Conservation (phyloP, 2,888 invertebrate genomes). For the Drosophila lacicola region DNA sequence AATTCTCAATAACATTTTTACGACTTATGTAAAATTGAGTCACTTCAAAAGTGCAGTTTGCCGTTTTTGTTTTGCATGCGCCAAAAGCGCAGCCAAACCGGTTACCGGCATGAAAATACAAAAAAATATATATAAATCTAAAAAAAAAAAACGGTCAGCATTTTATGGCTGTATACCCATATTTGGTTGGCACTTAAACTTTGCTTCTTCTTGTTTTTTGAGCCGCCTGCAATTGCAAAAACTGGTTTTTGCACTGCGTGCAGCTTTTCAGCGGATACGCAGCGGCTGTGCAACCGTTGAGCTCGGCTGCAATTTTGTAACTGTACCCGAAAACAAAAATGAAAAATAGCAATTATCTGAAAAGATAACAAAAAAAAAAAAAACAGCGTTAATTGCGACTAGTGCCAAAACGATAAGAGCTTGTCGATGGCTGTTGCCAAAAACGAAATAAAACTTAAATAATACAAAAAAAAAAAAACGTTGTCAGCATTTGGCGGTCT, state of each 20-base stretch:
- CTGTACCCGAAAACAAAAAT: constrained; percentile 2
- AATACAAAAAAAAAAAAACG: constrained; percentile 5
- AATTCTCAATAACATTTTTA: constrained; percentile 2
- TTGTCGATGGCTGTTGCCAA: constrained; percentile 27
- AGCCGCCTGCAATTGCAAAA: constrained; percentile 21
- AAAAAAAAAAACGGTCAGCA: constrained; percentile 12
- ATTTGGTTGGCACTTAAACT: constrained; percentile 19
- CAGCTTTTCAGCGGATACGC: constrained; percentile 9
- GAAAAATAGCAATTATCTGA: constrained; percentile 24
- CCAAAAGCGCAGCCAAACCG: constrained; percentile 63
- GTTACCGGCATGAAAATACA: constrained; percentile 70
- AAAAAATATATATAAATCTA: neutral
- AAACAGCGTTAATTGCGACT: constrained; percentile 28
- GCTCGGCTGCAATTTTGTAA: constrained; percentile 24
- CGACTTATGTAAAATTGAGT: constrained; percentile 28
- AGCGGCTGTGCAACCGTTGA: constrained; percentile 21
- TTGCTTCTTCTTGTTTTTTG: neutral
- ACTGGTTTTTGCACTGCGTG: constrained; percentile 43
- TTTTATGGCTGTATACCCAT: constrained; percentile 20
- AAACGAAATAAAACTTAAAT: neutral
- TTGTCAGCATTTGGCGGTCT: constrained; percentile 40
- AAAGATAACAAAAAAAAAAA: constrained; percentile 33
- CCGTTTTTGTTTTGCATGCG: constrained; percentile 47
- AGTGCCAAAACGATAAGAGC: constrained; percentile 28
- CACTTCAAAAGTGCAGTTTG: constrained; percentile 45